A percentile compares a stretch with the other conserved stretches of the same genome.
phyloP scores from a whole-genome alignment of 1,140 invertebrate species.

The Sitobion miscanthi region DNA sequence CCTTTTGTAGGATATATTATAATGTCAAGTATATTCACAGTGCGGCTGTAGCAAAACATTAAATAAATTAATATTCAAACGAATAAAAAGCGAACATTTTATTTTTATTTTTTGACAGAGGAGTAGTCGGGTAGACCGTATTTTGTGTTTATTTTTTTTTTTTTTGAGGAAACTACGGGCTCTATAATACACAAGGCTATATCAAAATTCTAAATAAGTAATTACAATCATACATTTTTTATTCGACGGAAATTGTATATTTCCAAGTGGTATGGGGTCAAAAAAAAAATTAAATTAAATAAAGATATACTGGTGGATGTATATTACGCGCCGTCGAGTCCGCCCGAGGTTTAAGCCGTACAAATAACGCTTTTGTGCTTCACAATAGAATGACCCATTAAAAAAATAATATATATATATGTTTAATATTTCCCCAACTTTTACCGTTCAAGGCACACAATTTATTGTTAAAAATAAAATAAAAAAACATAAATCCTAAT shows the following conservation, averaged over 20 bases:
- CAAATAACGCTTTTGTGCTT: constrained; percentile 47
- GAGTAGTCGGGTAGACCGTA: not conserved
- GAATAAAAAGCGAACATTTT: not conserved
- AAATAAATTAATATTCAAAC: too few species aligned
- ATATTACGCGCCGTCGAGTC: constrained; percentile 35
- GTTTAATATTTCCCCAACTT: constrained; percentile 21
- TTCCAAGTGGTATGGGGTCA: not conserved
- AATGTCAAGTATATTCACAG: too few species aligned
- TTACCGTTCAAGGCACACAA: constrained; percentile 15
- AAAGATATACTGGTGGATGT: constrained; percentile 27
- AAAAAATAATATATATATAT: constrained; percentile 20
- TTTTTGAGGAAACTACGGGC: not conserved
- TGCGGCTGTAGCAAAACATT: too few species aligned
- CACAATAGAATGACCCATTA: constrained; percentile 38
- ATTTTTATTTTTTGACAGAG: not conserved
- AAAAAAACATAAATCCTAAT: not conserved
- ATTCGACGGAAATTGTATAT: not conserved
- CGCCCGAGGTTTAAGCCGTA: constrained; percentile 36
- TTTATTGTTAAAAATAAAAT: constrained; percentile 30
- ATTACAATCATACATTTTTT: constrained; percentile 35
- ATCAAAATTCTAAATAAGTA: constrained; percentile 18
- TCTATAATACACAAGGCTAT: not conserved
- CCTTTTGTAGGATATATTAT: too few species aligned
- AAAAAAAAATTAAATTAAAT: constrained; percentile 31
- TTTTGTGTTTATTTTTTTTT: not conserved